Conservation (phyloP, 2,797 vertebrate genomes). For the Ibycter americanus region DNA sequence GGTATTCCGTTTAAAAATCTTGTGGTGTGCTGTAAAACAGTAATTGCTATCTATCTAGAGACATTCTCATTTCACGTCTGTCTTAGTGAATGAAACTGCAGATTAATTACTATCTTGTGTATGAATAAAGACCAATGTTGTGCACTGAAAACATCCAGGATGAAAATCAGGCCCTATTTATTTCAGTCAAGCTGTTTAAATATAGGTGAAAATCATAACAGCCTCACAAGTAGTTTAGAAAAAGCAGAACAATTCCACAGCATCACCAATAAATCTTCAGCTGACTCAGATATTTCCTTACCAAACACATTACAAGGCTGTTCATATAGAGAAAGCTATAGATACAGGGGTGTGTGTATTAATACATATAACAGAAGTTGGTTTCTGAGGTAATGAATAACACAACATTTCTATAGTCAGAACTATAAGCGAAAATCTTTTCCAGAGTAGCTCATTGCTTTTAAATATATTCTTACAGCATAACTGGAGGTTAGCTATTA, state of each 20-base stretch:
- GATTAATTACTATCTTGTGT: constrained; percentile 63
- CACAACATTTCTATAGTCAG: not conserved
- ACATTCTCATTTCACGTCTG: not conserved
- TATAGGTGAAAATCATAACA: not conserved
- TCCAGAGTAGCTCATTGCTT: not conserved
- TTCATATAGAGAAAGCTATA: not conserved
- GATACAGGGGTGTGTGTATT: not conserved
- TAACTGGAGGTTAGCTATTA: not conserved
- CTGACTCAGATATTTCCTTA: not conserved
- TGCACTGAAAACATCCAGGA: constrained; percentile 25
- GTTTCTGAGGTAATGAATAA: not conserved
- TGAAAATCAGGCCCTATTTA: constrained; percentile 37
- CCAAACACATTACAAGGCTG: not conserved
- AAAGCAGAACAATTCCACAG: not conserved
- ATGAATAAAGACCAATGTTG: constrained; percentile 43
- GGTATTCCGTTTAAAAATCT: constrained; percentile 22
- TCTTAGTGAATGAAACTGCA: constrained; percentile 32
- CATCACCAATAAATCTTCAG: not conserved
- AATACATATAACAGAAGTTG: not conserved
- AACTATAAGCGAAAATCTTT: not conserved
- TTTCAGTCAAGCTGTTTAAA: constrained; percentile 39
- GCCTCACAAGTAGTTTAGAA: not conserved
- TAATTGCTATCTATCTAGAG: constrained; percentile 60
- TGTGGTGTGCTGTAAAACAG: constrained; percentile 20
- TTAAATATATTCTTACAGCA: not conserved